Conservation (phyloP, 1,140 invertebrate species). For the Theocolax elegans region DNA sequence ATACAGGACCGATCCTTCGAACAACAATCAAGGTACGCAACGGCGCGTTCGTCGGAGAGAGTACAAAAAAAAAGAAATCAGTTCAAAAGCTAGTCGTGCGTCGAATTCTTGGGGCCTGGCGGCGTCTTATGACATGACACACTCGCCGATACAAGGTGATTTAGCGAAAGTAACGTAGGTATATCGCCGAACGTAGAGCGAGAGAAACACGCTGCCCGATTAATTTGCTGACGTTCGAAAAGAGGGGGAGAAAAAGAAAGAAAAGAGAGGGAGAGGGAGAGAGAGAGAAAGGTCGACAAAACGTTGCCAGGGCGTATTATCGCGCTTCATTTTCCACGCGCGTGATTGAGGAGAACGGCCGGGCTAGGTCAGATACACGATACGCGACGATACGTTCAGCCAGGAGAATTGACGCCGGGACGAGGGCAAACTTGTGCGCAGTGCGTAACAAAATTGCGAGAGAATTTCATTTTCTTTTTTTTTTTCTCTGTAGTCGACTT, state of each 20-base stretch:
- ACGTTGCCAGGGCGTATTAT: conserved; percentile 15
- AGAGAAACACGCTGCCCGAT: conserved; percentile 4
- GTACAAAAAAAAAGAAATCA: not conserved
- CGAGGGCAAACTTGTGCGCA: no score
- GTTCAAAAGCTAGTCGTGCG: not conserved
- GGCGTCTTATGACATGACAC: not conserved
- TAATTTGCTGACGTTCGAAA: conserved; percentile 24
- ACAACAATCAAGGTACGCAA: not conserved
- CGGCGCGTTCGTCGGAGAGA: not conserved
- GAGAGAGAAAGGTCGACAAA: not conserved
- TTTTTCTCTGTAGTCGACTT: no score
- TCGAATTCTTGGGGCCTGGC: not conserved
- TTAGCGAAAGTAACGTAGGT: conserved; percentile 11
- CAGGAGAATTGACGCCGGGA: no score
- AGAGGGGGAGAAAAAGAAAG: no score
- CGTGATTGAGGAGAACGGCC: no score
- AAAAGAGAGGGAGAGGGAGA: no score
- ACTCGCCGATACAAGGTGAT: conserved; percentile 13
- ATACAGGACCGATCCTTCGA: conserved; percentile 7
- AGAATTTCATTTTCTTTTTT: no score
- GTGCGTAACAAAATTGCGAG: no score
- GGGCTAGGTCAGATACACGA: not conserved
- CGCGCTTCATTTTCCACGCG: conserved; percentile 34
- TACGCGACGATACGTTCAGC: no score
- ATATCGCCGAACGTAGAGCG: not conserved